Conservation (phyloP, 2,888 invertebrate genomes). For the Tromatobia lineatoria region DNA sequence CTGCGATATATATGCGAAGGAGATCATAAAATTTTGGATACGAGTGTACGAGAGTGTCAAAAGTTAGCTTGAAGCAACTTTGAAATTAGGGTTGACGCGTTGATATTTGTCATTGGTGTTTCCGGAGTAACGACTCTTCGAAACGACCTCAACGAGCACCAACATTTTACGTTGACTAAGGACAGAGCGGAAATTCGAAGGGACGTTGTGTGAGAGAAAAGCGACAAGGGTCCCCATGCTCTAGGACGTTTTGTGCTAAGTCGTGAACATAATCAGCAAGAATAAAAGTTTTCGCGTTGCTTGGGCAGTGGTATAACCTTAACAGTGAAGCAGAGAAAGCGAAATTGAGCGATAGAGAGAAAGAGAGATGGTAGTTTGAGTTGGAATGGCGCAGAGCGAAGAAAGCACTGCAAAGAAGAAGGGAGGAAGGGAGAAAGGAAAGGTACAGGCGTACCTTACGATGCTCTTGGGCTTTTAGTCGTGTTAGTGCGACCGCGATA, state of each 20-base stretch:
- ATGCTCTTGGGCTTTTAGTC: conserved; percentile 46
- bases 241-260: conserved; percentile 25
- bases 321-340: not conserved
- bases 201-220: conserved; percentile 37
- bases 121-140: conserved; percentile 43
- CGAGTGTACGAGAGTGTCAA: not conserved
- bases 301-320: conserved; percentile 28
- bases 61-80: conserved; percentile 34
- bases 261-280: conserved; percentile 63
- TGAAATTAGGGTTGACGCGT: conserved; percentile 50
- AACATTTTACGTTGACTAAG: conserved; percentile 36
- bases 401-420: not conserved
- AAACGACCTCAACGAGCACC: conserved; percentile 46
- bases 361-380: not conserved
- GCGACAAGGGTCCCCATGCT: conserved; percentile 15
- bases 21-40: conserved; percentile 5
- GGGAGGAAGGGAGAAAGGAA: too few relatives aligned
- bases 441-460: conserved; percentile 16
- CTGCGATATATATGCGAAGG: too few relatives aligned
- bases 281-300: conserved; percentile 55
- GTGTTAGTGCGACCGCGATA: conserved; percentile 20
- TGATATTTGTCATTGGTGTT: conserved; percentile 28
- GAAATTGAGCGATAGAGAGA: not conserved
- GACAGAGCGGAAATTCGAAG: conserved; percentile 8
- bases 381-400: not conserved